Evolutionary conservation across 2,797 vertebrate genomes (phyloP).

Genomic region (Xiphorhynchus erythropygius): DNA sequence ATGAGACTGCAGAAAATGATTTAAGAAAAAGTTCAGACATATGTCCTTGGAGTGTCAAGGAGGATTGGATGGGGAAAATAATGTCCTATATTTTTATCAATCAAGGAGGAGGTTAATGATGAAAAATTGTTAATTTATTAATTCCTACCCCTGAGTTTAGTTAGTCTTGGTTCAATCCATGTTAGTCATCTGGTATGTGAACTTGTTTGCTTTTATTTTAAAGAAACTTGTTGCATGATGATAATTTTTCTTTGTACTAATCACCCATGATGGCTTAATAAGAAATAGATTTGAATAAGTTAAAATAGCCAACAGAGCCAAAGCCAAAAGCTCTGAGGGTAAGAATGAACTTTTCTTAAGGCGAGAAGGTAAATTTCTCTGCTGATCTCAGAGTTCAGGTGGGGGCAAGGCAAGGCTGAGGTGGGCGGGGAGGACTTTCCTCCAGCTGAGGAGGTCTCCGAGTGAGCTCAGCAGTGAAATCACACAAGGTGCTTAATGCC

Average conservation of each 20-base stretch:
- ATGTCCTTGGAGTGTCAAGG: neutral
- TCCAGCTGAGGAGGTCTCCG: accelerated
- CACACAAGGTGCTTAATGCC: accelerated
- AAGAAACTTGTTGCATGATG: neutral
- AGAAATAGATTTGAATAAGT: neutral
- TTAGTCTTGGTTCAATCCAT: neutral
- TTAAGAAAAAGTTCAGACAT: neutral
- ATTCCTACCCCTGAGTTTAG: neutral
- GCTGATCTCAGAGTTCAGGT: neutral
- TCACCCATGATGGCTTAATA: neutral
- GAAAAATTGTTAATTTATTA: neutral
- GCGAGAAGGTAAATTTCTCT: neutral
- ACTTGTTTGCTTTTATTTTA: neutral
- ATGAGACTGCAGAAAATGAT: neutral
- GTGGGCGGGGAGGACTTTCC: neutral
- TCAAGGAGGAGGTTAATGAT: neutral
- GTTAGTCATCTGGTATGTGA: neutral
- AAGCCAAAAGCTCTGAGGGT: neutral
- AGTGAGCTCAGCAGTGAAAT: neutral
- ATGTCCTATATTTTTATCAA: neutral
- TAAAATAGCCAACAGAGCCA: neutral
- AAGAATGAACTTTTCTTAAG: neutral
- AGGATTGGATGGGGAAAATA: neutral
- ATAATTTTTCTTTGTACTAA: neutral
- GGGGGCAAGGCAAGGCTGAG: neutral